phyloP scores from a whole-genome alignment of 2,888 invertebrate genomes.

The Ommatoiulus sabulosus region DNA sequence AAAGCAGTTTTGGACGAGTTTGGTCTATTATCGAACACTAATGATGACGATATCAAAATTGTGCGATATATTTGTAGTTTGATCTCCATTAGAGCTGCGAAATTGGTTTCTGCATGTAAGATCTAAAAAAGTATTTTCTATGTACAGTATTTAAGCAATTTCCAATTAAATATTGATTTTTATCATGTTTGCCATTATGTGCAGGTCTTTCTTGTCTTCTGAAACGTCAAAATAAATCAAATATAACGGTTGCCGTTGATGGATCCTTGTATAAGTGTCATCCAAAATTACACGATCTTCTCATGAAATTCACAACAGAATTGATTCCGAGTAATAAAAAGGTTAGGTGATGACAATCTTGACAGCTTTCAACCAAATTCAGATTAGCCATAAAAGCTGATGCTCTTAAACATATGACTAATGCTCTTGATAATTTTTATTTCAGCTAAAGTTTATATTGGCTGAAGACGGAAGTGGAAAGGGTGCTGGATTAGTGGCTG shows the following conservation, averaged over 20 bases:
- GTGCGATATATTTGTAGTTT: conserved; percentile 77
- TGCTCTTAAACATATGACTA: too few relatives aligned
- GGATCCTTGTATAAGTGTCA: conserved; percentile 83
- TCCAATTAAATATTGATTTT: conserved; percentile 18
- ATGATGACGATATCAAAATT: conserved; percentile 74
- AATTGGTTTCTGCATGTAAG: conserved; percentile 79
- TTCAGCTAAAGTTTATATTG: conserved; percentile 76
- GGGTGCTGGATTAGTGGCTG: conserved; percentile 82
- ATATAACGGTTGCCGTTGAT: conserved; percentile 79
- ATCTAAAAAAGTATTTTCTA: conserved; percentile 32
- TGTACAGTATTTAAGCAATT: neutral
- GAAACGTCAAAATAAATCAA: conserved; percentile 74
- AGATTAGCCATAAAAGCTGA: too few relatives aligned
- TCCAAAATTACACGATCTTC: conserved; percentile 76
- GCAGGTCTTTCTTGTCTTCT: conserved; percentile 77
- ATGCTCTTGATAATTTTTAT: too few relatives aligned
- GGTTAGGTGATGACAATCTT: neutral
- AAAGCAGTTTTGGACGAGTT: conserved; percentile 70
- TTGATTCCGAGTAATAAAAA: conserved; percentile 70
- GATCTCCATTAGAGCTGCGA: conserved; percentile 79
- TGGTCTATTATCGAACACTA: conserved; percentile 65
- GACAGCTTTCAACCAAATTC: too few relatives aligned
- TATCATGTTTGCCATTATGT: neutral
- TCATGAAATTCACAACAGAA: conserved; percentile 74
- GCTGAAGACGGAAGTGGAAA: conserved; percentile 87